phyloP scores from a whole-genome alignment of 1,140 invertebrate species.

The Phymastichus coffea region DNA sequence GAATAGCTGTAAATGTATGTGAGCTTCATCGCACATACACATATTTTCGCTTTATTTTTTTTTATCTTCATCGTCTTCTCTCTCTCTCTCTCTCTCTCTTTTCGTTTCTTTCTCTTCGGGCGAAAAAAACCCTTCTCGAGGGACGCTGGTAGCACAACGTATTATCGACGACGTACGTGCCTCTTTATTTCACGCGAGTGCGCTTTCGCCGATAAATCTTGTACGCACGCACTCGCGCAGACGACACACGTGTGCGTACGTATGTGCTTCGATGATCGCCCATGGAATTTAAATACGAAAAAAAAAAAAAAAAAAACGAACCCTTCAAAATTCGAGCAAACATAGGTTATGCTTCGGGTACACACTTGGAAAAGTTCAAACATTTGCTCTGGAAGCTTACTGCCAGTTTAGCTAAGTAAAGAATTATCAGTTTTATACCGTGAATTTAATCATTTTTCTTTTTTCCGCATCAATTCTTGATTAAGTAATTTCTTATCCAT shows the following conservation, averaged over 20 bases:
- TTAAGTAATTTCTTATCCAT: too few species aligned
- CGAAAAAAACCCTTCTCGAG: background rate
- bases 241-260: too few species aligned
- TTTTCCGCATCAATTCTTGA: too few species aligned
- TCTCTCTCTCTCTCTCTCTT: background rate
- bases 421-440: too few species aligned
- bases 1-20: too few species aligned
- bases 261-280: background rate
- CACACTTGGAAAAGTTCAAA: too few species aligned
- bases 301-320: too few species aligned
- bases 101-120: background rate
- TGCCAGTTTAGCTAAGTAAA: too few species aligned
- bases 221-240: conserved; percentile 5
- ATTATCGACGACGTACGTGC: conserved; percentile 19
- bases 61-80: background rate
- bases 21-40: background rate
- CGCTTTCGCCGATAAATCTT: conserved; percentile 14
- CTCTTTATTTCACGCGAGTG: conserved; percentile 17
- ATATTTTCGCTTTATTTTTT: background rate
- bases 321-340: too few species aligned
- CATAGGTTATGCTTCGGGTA: too few species aligned
- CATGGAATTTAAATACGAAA: conserved; percentile 9
- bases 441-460: too few species aligned
- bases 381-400: too few species aligned
- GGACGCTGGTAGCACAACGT: background rate